Percentiles rank a stretch among this genome's conserved stretches.
Evolutionary conservation across 2,113 vertebrate genomes (phyloP).

Genomic region (Synchiropus splendidus): DNA sequence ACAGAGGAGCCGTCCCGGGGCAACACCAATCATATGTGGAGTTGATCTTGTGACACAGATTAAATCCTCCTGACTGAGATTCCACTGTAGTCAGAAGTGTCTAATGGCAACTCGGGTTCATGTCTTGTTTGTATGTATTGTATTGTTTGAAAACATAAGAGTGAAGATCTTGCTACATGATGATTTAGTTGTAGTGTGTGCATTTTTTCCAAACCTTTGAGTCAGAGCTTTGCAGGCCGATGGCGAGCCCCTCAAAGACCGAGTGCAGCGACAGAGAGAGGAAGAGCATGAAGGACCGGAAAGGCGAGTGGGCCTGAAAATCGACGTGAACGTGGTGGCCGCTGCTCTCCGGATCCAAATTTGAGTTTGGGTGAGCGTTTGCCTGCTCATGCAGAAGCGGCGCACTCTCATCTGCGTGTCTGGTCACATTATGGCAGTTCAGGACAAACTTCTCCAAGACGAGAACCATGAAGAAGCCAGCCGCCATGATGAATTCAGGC

Average conservation of each 20-base stretch:
- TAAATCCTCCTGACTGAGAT: slow-evolving; percentile 3
- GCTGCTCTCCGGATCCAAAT: slow-evolving; percentile 52
- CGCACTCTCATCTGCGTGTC: slow-evolving; percentile 38
- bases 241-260: slow-evolving; percentile 81
- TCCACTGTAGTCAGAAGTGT: slow-evolving; percentile 3
- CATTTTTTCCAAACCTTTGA: slow-evolving; percentile 53
- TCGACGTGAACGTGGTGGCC: slow-evolving; percentile 67
- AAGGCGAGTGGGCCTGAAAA: slow-evolving; percentile 68
- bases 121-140: background rate
- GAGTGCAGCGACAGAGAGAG: slow-evolving; percentile 83
- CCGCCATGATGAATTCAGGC: slow-evolving; percentile 77
- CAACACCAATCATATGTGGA: background rate
- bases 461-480: slow-evolving; percentile 80
- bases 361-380: slow-evolving; percentile 6
- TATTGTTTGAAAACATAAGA: too few relatives aligned
- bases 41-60: slow-evolving; percentile 9
- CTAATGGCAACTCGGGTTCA: slow-evolving; percentile 7
- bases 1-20: background rate
- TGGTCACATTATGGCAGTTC: slow-evolving; percentile 43
- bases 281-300: slow-evolving; percentile 79
- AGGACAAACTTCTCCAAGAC: slow-evolving; percentile 75
- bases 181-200: background rate
- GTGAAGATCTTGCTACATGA: background rate
- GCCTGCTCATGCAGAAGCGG: slow-evolving; percentile 42
- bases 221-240: slow-evolving; percentile 75